phyloP scores from a whole-genome alignment of 2,797 vertebrate species.

The Synaphobranchus kaupii region DNA sequence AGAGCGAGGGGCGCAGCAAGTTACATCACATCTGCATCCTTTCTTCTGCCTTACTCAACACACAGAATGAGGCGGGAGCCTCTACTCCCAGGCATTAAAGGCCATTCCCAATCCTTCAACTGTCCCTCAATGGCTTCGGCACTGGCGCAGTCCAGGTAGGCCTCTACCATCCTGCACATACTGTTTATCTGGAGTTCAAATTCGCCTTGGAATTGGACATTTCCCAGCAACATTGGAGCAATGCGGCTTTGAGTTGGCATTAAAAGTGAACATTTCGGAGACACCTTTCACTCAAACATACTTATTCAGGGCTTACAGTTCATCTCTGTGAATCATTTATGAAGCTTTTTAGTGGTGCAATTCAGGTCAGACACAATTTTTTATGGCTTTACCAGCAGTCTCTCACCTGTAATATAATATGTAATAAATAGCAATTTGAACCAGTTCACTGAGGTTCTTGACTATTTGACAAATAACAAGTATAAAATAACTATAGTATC shows the following conservation, averaged over 20 bases:
- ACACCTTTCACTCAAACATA: background rate
- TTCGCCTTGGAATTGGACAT: background rate
- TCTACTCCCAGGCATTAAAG: background rate
- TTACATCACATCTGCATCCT: conserved; percentile 42
- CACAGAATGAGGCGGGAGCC: background rate
- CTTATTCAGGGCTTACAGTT: background rate
- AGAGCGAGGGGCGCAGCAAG: background rate
- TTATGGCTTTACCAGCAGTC: background rate
- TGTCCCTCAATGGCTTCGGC: background rate
- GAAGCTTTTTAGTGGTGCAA: background rate
- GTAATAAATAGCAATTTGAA: background rate
- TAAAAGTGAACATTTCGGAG: background rate
- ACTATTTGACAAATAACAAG: background rate
- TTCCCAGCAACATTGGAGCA: no score
- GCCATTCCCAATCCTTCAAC: background rate
- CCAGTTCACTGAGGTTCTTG: background rate
- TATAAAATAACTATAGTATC: background rate
- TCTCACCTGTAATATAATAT: background rate
- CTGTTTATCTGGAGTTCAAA: background rate
- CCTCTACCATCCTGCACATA: background rate
- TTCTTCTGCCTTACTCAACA: conserved; percentile 41
- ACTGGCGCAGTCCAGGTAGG: background rate
- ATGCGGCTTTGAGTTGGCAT: background rate
- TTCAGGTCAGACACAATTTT: background rate
- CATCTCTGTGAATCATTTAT: background rate